Evolutionary conservation across 1,140 invertebrate genomes (phyloP).

Genomic region (Macrobrachium nipponense): DNA sequence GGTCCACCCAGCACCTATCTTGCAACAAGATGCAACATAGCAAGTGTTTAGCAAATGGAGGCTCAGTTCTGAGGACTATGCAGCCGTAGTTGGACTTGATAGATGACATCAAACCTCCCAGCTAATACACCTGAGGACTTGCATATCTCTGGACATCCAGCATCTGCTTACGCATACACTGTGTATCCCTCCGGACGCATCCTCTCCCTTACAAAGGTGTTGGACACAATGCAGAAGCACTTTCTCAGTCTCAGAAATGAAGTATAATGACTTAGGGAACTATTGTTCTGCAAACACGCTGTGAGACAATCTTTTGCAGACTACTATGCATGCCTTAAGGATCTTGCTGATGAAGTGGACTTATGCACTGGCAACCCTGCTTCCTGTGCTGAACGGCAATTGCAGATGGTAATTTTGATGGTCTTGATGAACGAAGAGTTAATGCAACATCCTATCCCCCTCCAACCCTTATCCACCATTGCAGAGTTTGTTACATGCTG

Average conservation of each 20-base stretch:
- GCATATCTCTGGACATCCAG: not conserved
- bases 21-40: too few relatives aligned
- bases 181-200: not conserved
- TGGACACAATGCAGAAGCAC: not conserved
- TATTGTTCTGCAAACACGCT: constrained; percentile 2
- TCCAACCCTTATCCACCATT: not conserved
- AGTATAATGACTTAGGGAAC: not conserved
- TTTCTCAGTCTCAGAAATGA: not conserved
- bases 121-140: not conserved
- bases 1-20: too few relatives aligned
- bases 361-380: constrained; percentile 6
- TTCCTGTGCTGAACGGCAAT: not conserved
- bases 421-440: constrained; percentile 5
- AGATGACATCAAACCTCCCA: too few relatives aligned
- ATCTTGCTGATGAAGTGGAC: constrained; percentile 27
- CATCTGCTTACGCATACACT: not conserved
- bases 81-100: too few relatives aligned
- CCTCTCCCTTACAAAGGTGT: not conserved
- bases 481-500: constrained; percentile 2
- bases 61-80: too few relatives aligned
- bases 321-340: constrained; percentile 13
- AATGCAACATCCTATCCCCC: not conserved
- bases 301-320: not conserved
- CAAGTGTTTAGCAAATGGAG: too few relatives aligned
- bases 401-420: constrained; percentile 21